These are phyloP conservation scores for Sinodicranocentrus sp. DNA, from an alignment of 2,888 invertebrate species.

Conservation along the genomic window DNA sequence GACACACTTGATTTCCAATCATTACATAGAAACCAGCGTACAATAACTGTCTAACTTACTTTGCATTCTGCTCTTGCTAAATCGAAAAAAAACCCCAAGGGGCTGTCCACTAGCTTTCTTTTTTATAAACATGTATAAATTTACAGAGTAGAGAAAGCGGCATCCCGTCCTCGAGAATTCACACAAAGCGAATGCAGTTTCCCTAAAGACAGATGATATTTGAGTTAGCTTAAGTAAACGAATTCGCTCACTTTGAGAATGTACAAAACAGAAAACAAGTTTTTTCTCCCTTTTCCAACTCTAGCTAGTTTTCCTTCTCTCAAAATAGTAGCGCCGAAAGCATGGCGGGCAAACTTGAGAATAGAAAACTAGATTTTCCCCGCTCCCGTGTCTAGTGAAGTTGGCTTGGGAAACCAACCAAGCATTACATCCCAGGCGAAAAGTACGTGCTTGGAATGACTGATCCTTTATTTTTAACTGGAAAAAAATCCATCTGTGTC, in stretches of 20 bases:
- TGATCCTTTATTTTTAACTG: constrained; percentile 58
- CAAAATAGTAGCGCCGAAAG: constrained; percentile 7
- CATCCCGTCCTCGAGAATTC: too few relatives aligned
- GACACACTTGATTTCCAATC: not conserved
- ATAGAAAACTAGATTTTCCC: constrained; percentile 22
- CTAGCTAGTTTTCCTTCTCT: not conserved
- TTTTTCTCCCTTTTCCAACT: constrained; percentile 15
- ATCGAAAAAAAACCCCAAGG: constrained; percentile 6
- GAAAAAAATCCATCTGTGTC: constrained; percentile 56
- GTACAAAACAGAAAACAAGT: constrained; percentile 41
- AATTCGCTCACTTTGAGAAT: not conserved
- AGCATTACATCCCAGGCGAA: constrained; percentile 61
- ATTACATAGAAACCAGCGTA: too few relatives aligned
- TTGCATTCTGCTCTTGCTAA: constrained; percentile 9
- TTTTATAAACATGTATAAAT: not conserved
- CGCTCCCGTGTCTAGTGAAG: constrained; percentile 34
- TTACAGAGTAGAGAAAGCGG: not conserved
- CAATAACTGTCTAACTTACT: not conserved
- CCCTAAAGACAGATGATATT: constrained; percentile 27
- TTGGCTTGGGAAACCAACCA: constrained; percentile 57
- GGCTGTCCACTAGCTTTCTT: constrained; percentile 9
- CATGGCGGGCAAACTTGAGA: constrained; percentile 7
- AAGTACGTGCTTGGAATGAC: constrained; percentile 66
- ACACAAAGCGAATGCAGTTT: not conserved
- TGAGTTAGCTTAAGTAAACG: constrained; percentile 18